Conservation (phyloP, 2,797 vertebrate genomes). For the Lepilemur ruficaudatus region DNA sequence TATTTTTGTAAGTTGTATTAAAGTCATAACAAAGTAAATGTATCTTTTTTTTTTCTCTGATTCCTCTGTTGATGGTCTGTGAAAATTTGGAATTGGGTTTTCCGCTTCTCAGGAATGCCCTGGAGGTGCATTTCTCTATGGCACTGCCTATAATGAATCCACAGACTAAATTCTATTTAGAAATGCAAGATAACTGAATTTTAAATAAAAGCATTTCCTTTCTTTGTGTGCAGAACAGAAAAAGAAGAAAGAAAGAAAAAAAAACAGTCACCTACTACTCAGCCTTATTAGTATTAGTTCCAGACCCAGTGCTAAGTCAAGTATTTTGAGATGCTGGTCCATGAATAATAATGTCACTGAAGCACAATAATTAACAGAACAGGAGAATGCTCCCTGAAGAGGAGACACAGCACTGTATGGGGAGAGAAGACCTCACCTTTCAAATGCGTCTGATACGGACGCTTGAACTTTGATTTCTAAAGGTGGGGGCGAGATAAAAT, state of each 20-base stretch:
- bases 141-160: not conserved
- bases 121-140: not conserved
- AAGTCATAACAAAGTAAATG: not conserved
- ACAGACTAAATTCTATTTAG: not conserved
- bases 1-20: not conserved
- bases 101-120: not conserved
- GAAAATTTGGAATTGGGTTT: constrained; percentile 1
- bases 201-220: constrained; percentile 28
- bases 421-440: constrained; percentile 77
- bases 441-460: constrained; percentile 78
- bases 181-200: not conserved
- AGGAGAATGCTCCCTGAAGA: constrained; percentile 83
- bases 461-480: constrained; percentile 85
- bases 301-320: constrained; percentile 83
- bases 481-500: constrained; percentile 77
- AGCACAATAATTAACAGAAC: constrained; percentile 85
- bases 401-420: constrained; percentile 68
- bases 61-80: not conserved
- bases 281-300: constrained; percentile 83
- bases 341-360: constrained; percentile 83
- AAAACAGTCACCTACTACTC: constrained; percentile 28
- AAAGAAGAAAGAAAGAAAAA: not conserved
- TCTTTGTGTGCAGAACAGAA: constrained; percentile 35
- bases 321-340: constrained; percentile 81
- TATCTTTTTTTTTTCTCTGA: not conserved